Conservation (phyloP, 2,888 invertebrate species). For the Antitype chi region DNA sequence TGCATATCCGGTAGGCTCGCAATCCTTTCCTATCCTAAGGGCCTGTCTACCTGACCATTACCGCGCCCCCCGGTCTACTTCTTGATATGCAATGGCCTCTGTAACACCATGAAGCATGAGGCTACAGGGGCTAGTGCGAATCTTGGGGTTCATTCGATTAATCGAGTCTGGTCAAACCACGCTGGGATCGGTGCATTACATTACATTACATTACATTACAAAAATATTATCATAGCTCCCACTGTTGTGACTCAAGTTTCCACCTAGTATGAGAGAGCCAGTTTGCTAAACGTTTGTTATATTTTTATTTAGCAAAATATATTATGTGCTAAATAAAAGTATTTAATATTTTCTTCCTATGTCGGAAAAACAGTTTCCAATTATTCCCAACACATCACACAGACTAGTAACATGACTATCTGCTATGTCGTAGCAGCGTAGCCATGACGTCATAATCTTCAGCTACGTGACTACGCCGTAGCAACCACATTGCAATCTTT, state of each 20-base stretch:
- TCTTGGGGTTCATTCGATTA: too few relatives aligned
- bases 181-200: too few relatives aligned
- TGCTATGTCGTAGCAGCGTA: constrained; percentile 38
- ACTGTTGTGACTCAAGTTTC: neutral
- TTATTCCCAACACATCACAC: neutral
- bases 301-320: neutral
- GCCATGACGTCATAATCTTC: constrained; percentile 18
- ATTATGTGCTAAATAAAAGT: neutral
- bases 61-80: too few relatives aligned
- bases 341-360: neutral
- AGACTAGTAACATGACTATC: neutral
- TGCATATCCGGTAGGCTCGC: too few relatives aligned
- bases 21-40: too few relatives aligned
- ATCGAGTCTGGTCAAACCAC: too few relatives aligned
- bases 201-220: too few relatives aligned
- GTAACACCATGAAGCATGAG: too few relatives aligned
- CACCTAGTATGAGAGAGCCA: neutral
- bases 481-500: constrained; percentile 17
- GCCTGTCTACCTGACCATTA: too few relatives aligned
- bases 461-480: constrained; percentile 42
- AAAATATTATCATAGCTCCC: neutral
- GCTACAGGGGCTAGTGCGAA: too few relatives aligned
- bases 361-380: neutral
- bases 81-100: too few relatives aligned
- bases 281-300: neutral